Base-by-base conservation (phyloP, 2,113 vertebrate genomes). In the Neolamprologus cancellatus region DNA sequence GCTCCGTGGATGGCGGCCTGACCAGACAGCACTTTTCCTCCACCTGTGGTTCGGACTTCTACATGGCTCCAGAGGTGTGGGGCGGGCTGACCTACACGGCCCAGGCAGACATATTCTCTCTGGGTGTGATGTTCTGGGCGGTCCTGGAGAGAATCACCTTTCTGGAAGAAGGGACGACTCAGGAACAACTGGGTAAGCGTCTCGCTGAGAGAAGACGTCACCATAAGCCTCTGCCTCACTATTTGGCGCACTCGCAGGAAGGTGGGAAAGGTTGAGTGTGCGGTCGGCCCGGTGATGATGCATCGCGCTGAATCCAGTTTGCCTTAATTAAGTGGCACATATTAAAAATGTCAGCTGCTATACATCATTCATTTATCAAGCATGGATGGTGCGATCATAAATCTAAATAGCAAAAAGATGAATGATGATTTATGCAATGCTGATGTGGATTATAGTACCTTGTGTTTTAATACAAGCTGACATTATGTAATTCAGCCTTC, bases 11-110 rank as follows among this genome's bases (percentile, higher is more conserved):
- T 2, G 94, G 94, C 5, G 95, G 96, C 61, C 96, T 95, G 85
- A 97, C 96, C 94, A 97, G 97, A 78, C 97, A 97, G 94, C 97
- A 97, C 96, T 97, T 99, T 86, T 99, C 98, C 4, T 99, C 98
- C 1, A 98, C 97, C 17, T 99, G 99, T 1, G 99, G 99, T 90
- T 99, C 99, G 0, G 98, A 99, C 89, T 99, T 99, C 96, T 99
- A 98, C 95, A 99, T 99, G 99, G 98, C 98, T 2, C 99, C 98
- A 0, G 99, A 99, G 94, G 98, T 99, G 87, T 99, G 99, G 98
- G 98, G 97, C 5, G 99, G 99, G 14, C 97, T 97, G 52, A 97
- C 95, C 95, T 99, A 99, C 96, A 98, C 98, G 0, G 98, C 98
- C 86, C 99, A 99, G 95, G 99, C 98, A 0, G 98, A 99, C 96